A percentile compares a stretch with the other conserved stretches of the same genome.
Evolutionary conservation across 1,140 invertebrate genomes (phyloP).

Genomic region (Cotesia vestalis): DNA sequence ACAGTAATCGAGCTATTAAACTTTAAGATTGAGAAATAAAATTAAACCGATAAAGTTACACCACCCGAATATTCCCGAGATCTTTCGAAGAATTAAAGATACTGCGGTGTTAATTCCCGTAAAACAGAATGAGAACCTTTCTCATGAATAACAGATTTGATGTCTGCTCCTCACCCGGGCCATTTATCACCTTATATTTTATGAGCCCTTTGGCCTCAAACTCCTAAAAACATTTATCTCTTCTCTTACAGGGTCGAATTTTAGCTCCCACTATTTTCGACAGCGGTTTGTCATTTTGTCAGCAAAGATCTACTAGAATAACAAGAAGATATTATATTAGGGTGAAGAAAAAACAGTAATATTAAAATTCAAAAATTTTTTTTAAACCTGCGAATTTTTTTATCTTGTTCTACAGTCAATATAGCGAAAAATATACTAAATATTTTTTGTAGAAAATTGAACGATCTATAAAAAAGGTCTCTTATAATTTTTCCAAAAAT

Average conservation of each 20-base stretch:
- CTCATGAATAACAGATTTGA: conserved; percentile 21
- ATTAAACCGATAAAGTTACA: not conserved
- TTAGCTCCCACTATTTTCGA: not conserved
- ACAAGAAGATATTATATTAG: not conserved
- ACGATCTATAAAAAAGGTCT: too few species aligned
- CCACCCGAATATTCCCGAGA: too few species aligned
- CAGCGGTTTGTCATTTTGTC: too few species aligned
- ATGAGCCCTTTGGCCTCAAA: not conserved
- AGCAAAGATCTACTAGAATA: too few species aligned
- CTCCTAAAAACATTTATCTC: conserved; percentile 16
- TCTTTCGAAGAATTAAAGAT: not conserved
- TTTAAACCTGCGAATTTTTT: too few species aligned
- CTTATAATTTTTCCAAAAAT: too few species aligned
- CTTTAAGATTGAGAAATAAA: too few species aligned
- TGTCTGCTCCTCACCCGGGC: conserved; percentile 6
- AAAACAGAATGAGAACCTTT: not conserved
- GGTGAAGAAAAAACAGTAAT: not conserved
- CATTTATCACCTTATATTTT: conserved; percentile 26
- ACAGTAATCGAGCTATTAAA: not conserved
- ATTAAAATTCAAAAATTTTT: too few species aligned
- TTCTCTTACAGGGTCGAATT: not conserved
- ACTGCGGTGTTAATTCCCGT: conserved; percentile 9
- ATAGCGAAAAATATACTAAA: too few species aligned
- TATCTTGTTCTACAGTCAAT: too few species aligned
- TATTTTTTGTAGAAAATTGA: too few species aligned